A percentile compares a stretch with the other conserved stretches of the same genome.
Evolutionary conservation across 1,140 invertebrate genomes (phyloP).

Genomic region (Formica exsecta): DNA sequence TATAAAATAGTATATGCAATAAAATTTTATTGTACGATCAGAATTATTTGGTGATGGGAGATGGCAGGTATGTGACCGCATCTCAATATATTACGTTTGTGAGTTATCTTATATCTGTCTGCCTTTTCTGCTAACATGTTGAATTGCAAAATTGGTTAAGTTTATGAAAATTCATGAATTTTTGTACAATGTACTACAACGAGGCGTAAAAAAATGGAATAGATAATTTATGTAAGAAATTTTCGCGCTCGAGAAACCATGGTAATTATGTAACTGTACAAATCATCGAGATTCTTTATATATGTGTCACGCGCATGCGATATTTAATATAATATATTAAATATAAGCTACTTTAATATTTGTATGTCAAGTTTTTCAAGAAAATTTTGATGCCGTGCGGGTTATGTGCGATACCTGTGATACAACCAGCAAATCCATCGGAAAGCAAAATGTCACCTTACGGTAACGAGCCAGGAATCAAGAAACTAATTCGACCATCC

Average conservation of each 20-base stretch:
- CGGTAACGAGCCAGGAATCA: slow-evolving; percentile 63
- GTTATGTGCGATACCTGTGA: slow-evolving; percentile 80
- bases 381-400: slow-evolving; percentile 85
- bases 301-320: not conserved
- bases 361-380: slow-evolving; percentile 81
- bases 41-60: not conserved
- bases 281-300: not conserved
- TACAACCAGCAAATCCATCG: slow-evolving; percentile 66
- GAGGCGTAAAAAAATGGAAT: not conserved
- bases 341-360: not conserved
- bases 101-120: not conserved
- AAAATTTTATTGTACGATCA: not conserved
- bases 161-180: slow-evolving; percentile 1
- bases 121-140: slow-evolving; percentile 9
- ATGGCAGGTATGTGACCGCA: not conserved
- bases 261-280: slow-evolving; percentile 55
- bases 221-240: slow-evolving; percentile 7
- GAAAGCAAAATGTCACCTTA: slow-evolving; percentile 66
- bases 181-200: not conserved
- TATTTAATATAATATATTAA: slow-evolving; percentile 16
- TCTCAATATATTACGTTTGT: not conserved
- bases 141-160: not conserved
- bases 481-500: slow-evolving; percentile 81
- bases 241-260: slow-evolving; percentile 6
- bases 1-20: not conserved